Evolutionary conservation across 2,888 invertebrate genomes (phyloP).

Genomic region (Physocephala rufipes): DNA sequence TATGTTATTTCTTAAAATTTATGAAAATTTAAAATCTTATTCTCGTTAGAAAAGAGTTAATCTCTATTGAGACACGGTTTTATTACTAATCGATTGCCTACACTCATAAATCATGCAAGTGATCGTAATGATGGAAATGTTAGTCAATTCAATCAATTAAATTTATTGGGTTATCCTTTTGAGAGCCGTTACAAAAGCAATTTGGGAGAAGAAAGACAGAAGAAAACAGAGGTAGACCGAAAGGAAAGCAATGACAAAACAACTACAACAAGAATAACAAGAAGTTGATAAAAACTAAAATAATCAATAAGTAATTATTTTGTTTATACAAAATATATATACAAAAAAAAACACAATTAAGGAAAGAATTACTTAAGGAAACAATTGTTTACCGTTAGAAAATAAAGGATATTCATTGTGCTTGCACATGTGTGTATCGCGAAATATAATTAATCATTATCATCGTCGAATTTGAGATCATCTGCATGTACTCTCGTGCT

Average conservation of each 20-base stretch:
- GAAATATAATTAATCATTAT: slow-evolving; percentile 28
- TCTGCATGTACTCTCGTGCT: background rate
- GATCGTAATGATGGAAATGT: slow-evolving; percentile 5
- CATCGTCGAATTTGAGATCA: too few relatives aligned
- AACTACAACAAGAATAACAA: background rate
- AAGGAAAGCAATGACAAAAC: background rate
- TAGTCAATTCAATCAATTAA: slow-evolving; percentile 1
- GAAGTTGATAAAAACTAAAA: background rate
- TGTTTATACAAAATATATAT: too few relatives aligned
- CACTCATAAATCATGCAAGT: background rate
- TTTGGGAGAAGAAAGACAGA: background rate
- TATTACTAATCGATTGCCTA: too few relatives aligned
- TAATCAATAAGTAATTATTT: too few relatives aligned
- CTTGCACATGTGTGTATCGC: background rate
- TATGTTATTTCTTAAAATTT: too few relatives aligned
- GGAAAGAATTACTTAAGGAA: background rate
- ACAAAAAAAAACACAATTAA: background rate
- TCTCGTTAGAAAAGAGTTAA: too few relatives aligned
- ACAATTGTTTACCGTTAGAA: too few relatives aligned
- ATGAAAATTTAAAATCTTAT: too few relatives aligned
- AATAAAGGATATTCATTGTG: too few relatives aligned
- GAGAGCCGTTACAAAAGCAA: slow-evolving; percentile 1
- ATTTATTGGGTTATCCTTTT: background rate
- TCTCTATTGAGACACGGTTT: too few relatives aligned
- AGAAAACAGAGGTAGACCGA: background rate